These are phyloP conservation scores for Siderastrea siderea DNA, from an alignment of 92 coral and sea anemone genomes.

Conservation along the genomic window DNA sequence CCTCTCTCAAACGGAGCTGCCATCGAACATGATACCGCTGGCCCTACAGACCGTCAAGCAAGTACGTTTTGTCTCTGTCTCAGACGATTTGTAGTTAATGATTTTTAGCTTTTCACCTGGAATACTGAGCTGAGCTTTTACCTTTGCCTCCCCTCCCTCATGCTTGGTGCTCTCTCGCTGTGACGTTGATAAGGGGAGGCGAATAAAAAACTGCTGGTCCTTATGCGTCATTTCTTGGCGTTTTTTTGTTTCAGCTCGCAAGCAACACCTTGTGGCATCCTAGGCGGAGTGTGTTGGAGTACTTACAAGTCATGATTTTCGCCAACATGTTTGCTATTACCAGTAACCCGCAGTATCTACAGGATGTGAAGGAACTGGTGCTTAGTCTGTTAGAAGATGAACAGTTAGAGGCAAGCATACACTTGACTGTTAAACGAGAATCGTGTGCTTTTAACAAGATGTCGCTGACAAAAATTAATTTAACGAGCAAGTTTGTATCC, in stretches of 20 bases:
- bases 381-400: slow-evolving; percentile 86
- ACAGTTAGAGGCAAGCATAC: slow-evolving; percentile 82
- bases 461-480: too few species aligned
- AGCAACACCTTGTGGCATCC: slow-evolving; percentile 93
- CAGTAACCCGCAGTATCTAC: slow-evolving; percentile 73
- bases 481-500: too few species aligned
- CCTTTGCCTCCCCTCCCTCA: too few species aligned
- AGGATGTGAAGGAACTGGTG: slow-evolving; percentile 81
- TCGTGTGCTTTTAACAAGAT: too few species aligned
- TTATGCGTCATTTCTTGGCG: background rate
- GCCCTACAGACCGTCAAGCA: slow-evolving; percentile 84
- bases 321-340: slow-evolving; percentile 89
- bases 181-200: too few species aligned
- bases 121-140: too few species aligned
- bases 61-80: slow-evolving; percentile 48
- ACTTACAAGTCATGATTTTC: slow-evolving; percentile 93
- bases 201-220: background rate
- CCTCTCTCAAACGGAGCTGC: slow-evolving; percentile 86
- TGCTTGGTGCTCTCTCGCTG: too few species aligned
- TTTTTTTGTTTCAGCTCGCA: slow-evolving; percentile 66
- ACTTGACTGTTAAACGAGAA: background rate
- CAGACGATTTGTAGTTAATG: background rate
- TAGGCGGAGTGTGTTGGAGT: slow-evolving; percentile 85
- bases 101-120: background rate
- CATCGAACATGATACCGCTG: slow-evolving; percentile 61